Conservation (phyloP, 2,797 vertebrate genomes). For the Leucoraja ocellata region DNA sequence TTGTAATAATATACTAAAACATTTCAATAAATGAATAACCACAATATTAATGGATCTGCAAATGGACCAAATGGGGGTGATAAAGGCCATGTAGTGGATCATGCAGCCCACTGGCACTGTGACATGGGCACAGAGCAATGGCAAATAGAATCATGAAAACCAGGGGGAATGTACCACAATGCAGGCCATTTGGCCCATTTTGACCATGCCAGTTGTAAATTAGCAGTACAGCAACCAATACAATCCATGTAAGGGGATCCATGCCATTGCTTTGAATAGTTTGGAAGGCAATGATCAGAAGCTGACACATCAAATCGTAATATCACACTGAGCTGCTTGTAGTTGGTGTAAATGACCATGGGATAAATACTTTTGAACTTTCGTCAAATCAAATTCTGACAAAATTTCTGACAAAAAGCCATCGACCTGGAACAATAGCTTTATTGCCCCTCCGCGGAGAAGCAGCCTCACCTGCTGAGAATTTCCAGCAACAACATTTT, state of each 20-base stretch:
- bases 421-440: too few relatives aligned
- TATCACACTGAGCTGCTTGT: not conserved
- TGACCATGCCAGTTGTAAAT: not conserved
- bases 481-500: too few relatives aligned
- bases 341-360: not conserved
- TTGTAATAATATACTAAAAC: too few relatives aligned
- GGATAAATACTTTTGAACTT: not conserved
- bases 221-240: not conserved
- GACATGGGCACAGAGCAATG: not conserved
- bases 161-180: too few relatives aligned
- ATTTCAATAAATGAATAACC: too few relatives aligned
- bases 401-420: too few relatives aligned
- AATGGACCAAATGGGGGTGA: too few relatives aligned
- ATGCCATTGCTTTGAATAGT: not conserved
- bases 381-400: too few relatives aligned
- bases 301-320: not conserved
- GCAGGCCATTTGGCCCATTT: too few relatives aligned
- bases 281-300: not conserved
- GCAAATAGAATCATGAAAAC: not conserved
- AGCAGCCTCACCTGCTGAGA: too few relatives aligned
- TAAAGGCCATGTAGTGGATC: not conserved
- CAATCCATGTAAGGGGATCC: not conserved
- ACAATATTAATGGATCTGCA: too few relatives aligned
- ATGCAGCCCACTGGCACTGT: not conserved
- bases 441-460: too few relatives aligned